Evolutionary conservation across 37 sponge, comb jelly and placozoan genomes (phyloP).

Genomic region (Agelas oroides): DNA sequence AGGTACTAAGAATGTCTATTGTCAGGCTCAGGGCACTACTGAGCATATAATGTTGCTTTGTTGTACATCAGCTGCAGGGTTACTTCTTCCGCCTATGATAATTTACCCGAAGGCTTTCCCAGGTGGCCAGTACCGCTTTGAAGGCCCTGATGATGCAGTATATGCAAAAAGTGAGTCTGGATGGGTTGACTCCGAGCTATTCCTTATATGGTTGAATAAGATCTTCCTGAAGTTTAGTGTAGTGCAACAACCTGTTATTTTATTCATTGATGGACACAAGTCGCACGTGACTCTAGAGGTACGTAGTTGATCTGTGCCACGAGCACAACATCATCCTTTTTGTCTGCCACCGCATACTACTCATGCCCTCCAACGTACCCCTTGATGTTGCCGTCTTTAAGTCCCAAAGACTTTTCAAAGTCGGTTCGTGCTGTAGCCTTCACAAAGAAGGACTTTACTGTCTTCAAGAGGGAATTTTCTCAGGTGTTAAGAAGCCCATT

Average conservation of each 20-base stretch:
- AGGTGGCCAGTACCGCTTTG: conserved; percentile 23
- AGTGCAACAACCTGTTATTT: background rate
- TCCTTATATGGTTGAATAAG: background rate
- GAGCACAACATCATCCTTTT: no score
- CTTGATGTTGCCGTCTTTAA: conserved; percentile 23
- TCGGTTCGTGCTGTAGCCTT: background rate
- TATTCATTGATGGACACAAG: conserved; percentile 4
- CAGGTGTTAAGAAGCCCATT: background rate
- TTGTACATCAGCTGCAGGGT: conserved; percentile 6
- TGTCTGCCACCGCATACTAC: conserved; percentile 21
- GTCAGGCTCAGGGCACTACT: conserved; percentile 19
- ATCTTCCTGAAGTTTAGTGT: conserved; percentile 3
- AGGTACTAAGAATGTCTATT: background rate
- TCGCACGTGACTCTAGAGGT: background rate
- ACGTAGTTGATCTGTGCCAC: no score
- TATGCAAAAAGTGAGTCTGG: no score
- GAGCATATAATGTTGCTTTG: conserved; percentile 17
- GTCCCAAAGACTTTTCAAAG: background rate
- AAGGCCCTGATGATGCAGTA: conserved; percentile 15
- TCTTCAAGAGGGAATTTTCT: conserved; percentile 11
- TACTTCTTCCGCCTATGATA: conserved; percentile 11
- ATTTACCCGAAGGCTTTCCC: background rate
- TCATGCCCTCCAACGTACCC: conserved; percentile 11
- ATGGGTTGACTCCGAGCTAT: conserved; percentile 15
- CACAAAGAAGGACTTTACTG: conserved; percentile 13